Conservation (phyloP, 2,113 vertebrate species). For the Takifugu bimaculatus region DNA sequence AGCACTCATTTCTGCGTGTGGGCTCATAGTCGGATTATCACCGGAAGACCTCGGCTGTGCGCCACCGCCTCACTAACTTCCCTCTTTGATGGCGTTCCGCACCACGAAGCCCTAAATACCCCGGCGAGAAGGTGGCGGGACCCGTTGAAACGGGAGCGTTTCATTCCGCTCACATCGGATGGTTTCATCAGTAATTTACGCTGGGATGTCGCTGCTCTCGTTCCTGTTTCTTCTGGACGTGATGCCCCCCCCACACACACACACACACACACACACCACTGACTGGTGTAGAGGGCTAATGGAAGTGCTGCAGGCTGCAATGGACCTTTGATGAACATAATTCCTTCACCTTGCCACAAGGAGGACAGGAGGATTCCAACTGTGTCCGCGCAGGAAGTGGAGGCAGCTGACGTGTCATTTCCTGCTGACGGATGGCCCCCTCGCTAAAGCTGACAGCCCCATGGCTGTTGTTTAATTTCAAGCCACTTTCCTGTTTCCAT, state of each 20-base stretch:
- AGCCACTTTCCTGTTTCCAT: conserved; percentile 68
- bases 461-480: conserved; percentile 66
- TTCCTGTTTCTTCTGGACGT: not conserved
- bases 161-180: conserved; percentile 62
- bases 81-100: conserved; percentile 66
- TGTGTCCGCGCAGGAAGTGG: conserved; percentile 17
- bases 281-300: conserved; percentile 66
- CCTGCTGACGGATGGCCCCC: conserved; percentile 63
- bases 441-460: conserved; percentile 57
- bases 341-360: conserved; percentile 71
- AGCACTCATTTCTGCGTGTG: conserved; percentile 40
- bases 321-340: conserved; percentile 63
- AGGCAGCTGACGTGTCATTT: conserved; percentile 55
- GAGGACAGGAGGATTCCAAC: conserved; percentile 58
- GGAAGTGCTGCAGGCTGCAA: conserved; percentile 60
- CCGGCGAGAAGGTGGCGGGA: conserved; percentile 67
- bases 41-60: conserved; percentile 46
- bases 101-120: conserved; percentile 68
- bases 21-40: conserved; percentile 61
- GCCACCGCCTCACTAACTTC: conserved; percentile 50
- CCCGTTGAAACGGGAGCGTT: conserved; percentile 55
- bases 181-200: conserved; percentile 20
- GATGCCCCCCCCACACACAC: conserved; percentile 4
- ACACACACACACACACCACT: conserved; percentile 8
- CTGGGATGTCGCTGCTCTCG: not conserved